Evolutionary conservation across 2,888 invertebrate genomes (phyloP).

Genomic region (Pediacus dermestoides): DNA sequence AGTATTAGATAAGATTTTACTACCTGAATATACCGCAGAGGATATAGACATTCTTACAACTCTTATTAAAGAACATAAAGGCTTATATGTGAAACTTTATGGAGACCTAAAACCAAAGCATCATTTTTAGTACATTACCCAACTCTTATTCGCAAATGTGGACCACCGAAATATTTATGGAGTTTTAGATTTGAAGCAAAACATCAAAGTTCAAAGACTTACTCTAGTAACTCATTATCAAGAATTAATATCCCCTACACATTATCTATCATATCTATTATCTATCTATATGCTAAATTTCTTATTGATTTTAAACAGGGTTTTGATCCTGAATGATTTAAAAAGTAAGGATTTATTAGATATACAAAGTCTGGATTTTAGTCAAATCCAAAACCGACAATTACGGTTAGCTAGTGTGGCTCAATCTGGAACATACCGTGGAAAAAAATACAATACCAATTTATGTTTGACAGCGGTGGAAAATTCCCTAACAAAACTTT

Average conservation of each 20-base stretch:
- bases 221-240: constrained; percentile 6
- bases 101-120: constrained; percentile 12
- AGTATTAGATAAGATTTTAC: constrained; percentile 5
- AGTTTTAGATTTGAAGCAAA: constrained; percentile 11
- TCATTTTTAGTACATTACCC: constrained; percentile 13
- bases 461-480: constrained; percentile 4
- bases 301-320: constrained; percentile 11
- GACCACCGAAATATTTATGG: constrained; percentile 12
- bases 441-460: constrained; percentile 5
- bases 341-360: no score
- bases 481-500: no score
- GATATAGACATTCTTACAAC: not conserved
- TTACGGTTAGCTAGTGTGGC: constrained; percentile 6
- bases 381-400: constrained; percentile 7
- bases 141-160: constrained; percentile 10
- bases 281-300: constrained; percentile 13
- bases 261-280: constrained; percentile 7
- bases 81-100: constrained; percentile 7
- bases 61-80: constrained; percentile 4
- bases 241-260: constrained; percentile 6
- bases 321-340: no score
- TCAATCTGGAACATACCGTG: constrained; percentile 10
- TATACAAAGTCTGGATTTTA: no score
- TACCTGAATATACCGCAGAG: constrained; percentile 1
- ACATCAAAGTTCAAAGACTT: constrained; percentile 10